These are phyloP conservation scores for Serrognathus titanus DNA, from an alignment of 2,888 invertebrate genomes.

Conservation along the genomic window DNA sequence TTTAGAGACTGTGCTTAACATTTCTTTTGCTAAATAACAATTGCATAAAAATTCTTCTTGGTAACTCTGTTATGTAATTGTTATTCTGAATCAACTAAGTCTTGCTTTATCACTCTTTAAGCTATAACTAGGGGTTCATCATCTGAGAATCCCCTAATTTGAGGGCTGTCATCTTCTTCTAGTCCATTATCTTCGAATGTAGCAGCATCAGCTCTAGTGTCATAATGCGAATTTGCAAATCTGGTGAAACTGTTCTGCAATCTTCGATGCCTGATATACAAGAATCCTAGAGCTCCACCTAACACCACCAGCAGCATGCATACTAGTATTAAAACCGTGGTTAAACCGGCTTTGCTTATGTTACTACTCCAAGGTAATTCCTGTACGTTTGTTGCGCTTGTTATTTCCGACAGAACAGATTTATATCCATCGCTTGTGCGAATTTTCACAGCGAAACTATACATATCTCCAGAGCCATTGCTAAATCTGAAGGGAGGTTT, in stretches of 20 bases:
- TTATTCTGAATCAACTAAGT: conserved; percentile 10
- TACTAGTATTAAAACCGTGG: conserved; percentile 48
- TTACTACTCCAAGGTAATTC: conserved; percentile 9
- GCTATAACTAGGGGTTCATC: conserved; percentile 92
- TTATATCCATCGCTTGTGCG: conserved; percentile 60
- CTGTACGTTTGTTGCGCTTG: conserved; percentile 3
- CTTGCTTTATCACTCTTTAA: conserved; percentile 47
- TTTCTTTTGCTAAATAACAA: conserved; percentile 3
- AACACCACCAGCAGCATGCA: conserved; percentile 57
- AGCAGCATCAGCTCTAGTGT: conserved; percentile 81
- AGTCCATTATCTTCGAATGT: conserved; percentile 74
- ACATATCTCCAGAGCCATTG: conserved; percentile 54
- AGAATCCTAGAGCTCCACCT: conserved; percentile 59
- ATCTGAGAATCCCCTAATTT: conserved; percentile 88
- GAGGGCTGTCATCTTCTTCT: conserved; percentile 80
- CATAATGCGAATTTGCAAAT: conserved; percentile 82
- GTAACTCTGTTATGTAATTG: conserved; percentile 9
- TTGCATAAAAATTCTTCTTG: conserved; percentile 15
- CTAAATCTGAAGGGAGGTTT: conserved; percentile 58
- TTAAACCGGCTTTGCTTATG: conserved; percentile 28
- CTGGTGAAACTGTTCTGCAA: conserved; percentile 75
- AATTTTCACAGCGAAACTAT: conserved; percentile 62
- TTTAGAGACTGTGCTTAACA: conserved; percentile 5
- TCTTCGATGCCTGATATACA: conserved; percentile 64
- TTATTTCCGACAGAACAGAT: conserved; percentile 61